Evolutionary conservation across 2,888 invertebrate species (phyloP), one percentile per base, ranked within the genome.

Genomic region (Brenthis hecate): DNA sequence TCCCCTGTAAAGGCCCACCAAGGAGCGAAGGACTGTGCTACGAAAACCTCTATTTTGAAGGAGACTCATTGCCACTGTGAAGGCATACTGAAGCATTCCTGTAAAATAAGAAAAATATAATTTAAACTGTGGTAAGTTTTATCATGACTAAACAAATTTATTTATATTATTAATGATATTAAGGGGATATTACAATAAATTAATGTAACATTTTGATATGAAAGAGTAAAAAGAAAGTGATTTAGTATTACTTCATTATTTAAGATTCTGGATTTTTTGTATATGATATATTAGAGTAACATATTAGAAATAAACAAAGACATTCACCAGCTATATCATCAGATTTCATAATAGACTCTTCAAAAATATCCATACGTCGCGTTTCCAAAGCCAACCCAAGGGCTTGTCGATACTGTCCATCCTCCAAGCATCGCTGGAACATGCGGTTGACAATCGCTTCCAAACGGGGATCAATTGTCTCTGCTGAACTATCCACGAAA

Each of bases 371-470:
- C 97, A 99, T 98, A 66, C 99, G 95, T 58, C 98, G 94, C 0
- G 99, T 99, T 88, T 99, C 99, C 63, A 99, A 92, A 3, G 99
- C 98, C 79, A 99, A 94, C 0, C 99, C 99, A 55, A 99, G 93
- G 6, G 99, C 99, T 86, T 99, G 99, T 56, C 98, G 96, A 85
- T 96, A 98, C 81, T 99, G 99, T 48, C 97, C 97, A 85, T 99
- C 98, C 73, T 98, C 97, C 76, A 99, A 93, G 81, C 99, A 99
- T 72, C 98, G 94, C 81, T 98, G 97, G 88, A 99, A 99, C 98
- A 99, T 99, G 63, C 98, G 95, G 85, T 99, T 97, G 0, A 99
- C 99, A 76, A 99, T 98, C 3, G 96, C 96, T 87, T 99, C 98
- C 71, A 99, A 91, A 6, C 97, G 94, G 8, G 95, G 94, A 85